These are phyloP conservation scores for Pseudomyrmex dendroicus DNA, from an alignment of 1,140 invertebrate genomes.

Conservation along the genomic window DNA sequence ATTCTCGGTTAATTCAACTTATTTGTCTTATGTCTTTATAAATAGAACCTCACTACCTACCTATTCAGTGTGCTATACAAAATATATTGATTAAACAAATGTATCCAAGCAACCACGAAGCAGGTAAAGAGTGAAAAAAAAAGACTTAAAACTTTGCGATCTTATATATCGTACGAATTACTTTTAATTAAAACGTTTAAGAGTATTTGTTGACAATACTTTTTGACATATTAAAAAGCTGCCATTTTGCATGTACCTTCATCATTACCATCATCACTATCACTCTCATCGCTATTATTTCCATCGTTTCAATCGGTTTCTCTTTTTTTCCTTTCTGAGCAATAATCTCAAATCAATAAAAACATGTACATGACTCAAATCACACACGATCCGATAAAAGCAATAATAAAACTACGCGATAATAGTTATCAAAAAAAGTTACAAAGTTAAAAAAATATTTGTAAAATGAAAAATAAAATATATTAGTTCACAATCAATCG, in stretches of 20 bases:
- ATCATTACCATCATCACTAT: constrained; percentile 47
- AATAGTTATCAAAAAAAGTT: constrained; percentile 4
- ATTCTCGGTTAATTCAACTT: constrained; percentile 13
- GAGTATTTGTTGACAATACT: constrained; percentile 82
- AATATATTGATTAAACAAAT: constrained; percentile 73
- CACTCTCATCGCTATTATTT: constrained; percentile 10
- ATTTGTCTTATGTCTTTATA: not conserved
- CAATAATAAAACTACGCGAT: not conserved
- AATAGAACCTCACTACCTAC: too few species aligned
- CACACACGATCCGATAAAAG: constrained; percentile 48
- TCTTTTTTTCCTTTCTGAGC: constrained; percentile 36
- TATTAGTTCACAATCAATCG: not conserved
- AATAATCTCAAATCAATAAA: constrained; percentile 69
- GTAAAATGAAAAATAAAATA: constrained; percentile 1
- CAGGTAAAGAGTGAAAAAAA: constrained; percentile 22
- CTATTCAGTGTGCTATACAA: not conserved
- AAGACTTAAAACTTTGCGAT: constrained; percentile 13
- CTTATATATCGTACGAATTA: constrained; percentile 76
- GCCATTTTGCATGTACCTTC: constrained; percentile 63
- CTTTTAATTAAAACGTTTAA: constrained; percentile 82
- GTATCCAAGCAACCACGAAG: constrained; percentile 19
- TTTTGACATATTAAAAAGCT: constrained; percentile 80
- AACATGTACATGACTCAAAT: constrained; percentile 51
- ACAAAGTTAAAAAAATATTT: not conserved
- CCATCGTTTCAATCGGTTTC: constrained; percentile 1